Evolutionary conservation across 1,140 invertebrate genomes (phyloP), one percentile per base, ranked within the genome.

Genomic region (Nautilus pompilius): DNA sequence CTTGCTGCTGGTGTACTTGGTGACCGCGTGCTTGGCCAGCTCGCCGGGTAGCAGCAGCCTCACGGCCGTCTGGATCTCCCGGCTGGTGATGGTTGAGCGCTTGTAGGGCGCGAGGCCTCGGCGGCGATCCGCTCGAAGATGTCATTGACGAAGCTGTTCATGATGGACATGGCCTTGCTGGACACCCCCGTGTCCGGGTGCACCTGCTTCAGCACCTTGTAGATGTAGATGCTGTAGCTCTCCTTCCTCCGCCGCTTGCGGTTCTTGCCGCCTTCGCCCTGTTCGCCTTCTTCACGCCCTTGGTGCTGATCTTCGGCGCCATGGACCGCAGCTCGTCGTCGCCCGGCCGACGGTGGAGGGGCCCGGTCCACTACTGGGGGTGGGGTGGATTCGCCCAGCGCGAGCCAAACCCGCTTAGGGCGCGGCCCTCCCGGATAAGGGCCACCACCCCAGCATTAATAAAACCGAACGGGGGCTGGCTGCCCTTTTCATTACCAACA

Each of bases 161-260:
- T 80, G 48, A 79, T 79, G 28, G 69, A 73, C 79, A 81, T 81
- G 48, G 78, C 78, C 58, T 80, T 81, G 68, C 68, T 70, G 28
- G 87, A 89, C 36, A 90, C 87, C 33, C 89, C 88, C 60, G 87
- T 89, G 72, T 88, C 85, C 2, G 88, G 87, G 76, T 89, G 89
- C 81, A 90, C 88, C 74, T 89, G 87, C 69, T 89, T 88, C 72
- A 91, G 71, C 17, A 91, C 84, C 71, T 90, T 90, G 80, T 88
- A 89, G n/a, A 89, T 84, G 79, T 90, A 91, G 59, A 88, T 87
- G 0, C 86, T 85, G 83, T 90, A 91, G 62, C 84, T 87, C 72
- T 90, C 86, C 82, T 88, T 88, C 83, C 86, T 86, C 79, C 49
- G 68, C 54, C 65, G 66, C 56, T 57, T 65, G 41, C 49, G 63